phyloP scores from a whole-genome alignment of 1,140 invertebrate species.

The Vollenhovia emeryi region DNA sequence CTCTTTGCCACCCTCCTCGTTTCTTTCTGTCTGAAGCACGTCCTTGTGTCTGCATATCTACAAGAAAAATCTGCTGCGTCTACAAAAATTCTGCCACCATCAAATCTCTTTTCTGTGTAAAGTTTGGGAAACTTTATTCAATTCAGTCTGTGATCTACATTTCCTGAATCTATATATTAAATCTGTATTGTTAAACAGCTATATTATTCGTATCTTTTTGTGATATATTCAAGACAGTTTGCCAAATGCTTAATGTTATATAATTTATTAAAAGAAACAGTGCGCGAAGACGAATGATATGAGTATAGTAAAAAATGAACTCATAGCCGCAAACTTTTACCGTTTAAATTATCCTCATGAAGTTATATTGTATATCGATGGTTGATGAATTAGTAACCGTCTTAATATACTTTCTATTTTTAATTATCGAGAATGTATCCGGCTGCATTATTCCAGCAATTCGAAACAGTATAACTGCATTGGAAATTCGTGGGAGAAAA shows the following conservation, averaged over 20 bases:
- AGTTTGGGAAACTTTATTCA: neutral
- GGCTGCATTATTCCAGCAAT: neutral
- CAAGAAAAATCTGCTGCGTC: constrained; percentile 21
- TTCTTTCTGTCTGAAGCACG: constrained; percentile 1
- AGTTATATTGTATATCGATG: neutral
- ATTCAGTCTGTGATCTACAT: constrained; percentile 4
- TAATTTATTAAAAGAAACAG: neutral
- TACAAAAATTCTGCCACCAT: constrained; percentile 10
- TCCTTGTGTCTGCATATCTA: constrained; percentile 22
- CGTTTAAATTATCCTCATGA: neutral
- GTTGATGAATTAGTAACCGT: neutral
- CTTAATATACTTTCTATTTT: neutral
- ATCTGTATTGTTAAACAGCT: neutral
- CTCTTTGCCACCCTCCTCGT: neutral
- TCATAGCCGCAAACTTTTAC: no score
- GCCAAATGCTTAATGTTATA: no score
- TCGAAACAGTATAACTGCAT: neutral
- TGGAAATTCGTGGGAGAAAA: constrained; percentile 14
- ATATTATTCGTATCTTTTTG: neutral
- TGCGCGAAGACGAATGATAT: neutral
- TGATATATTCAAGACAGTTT: neutral
- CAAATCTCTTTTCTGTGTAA: constrained; percentile 2
- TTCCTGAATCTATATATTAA: neutral
- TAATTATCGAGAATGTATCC: neutral
- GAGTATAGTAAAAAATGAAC: no score